A percentile compares a stretch with the other conserved stretches of the same genome.
Conservation (phyloP, 2,113 vertebrate species). For the Phaetusa simplex region DNA sequence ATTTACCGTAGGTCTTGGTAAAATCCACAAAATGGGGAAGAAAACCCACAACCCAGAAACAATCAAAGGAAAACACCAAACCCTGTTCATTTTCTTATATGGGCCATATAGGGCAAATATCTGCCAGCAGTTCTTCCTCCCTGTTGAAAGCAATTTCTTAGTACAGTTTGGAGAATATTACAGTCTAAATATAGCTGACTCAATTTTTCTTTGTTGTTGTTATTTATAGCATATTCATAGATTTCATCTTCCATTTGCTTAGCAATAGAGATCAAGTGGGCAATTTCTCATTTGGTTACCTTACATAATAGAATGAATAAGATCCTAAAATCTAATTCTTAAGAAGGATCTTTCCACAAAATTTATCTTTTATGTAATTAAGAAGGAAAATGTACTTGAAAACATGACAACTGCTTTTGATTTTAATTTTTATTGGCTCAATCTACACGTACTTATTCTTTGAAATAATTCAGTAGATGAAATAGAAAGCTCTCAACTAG, state of each 20-base stretch:
- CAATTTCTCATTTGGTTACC: conserved; percentile 12
- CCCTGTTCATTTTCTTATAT: not conserved
- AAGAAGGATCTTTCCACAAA: not conserved
- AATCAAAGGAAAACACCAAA: not conserved
- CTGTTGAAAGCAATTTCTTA: conserved; percentile 9
- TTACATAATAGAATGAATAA: not conserved
- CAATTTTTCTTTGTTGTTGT: conserved; percentile 29
- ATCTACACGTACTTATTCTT: not conserved
- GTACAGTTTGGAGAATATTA: not conserved
- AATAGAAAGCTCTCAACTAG: not conserved
- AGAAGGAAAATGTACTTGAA: not conserved
- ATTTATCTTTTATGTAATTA: not conserved
- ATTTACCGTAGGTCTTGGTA: not conserved
- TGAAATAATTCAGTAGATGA: not conserved
- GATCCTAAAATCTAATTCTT: not conserved
- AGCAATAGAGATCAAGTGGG: conserved; percentile 3
- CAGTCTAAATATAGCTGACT: not conserved
- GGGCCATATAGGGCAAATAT: not conserved
- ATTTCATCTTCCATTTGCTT: conserved; percentile 20
- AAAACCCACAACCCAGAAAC: not conserved
- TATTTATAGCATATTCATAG: conserved; percentile 6
- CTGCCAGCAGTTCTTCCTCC: conserved; percentile 12
- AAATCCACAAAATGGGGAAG: conserved; percentile 2
- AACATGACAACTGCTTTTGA: not conserved
- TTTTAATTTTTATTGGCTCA: not conserved